phyloP scores from a whole-genome alignment of 2,888 invertebrate genomes.

The Octonoba sinensis region DNA sequence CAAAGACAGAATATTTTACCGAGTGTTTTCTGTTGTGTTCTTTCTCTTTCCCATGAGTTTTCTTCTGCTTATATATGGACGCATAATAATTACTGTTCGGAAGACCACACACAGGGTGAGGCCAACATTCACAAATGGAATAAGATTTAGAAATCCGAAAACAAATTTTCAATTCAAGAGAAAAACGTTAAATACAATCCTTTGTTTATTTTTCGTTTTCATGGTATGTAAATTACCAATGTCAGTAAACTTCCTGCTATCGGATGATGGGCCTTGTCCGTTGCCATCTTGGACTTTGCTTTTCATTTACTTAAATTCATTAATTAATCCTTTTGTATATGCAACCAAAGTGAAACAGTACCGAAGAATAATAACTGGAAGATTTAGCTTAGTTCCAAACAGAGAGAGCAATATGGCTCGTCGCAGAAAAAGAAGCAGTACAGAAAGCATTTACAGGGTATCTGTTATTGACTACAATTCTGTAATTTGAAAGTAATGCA shows the following conservation, averaged over 20 bases:
- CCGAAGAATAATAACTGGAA: slow-evolving; percentile 30
- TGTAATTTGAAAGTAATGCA: slow-evolving; percentile 9
- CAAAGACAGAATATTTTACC: slow-evolving; percentile 58
- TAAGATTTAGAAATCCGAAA: too few relatives aligned
- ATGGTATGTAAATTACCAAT: slow-evolving; percentile 68
- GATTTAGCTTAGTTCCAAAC: slow-evolving; percentile 6
- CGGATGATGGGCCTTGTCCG: slow-evolving; percentile 19
- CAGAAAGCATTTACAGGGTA: slow-evolving; percentile 15
- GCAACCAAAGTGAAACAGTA: slow-evolving; percentile 68
- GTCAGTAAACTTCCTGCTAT: slow-evolving; percentile 38
- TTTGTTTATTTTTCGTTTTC: slow-evolving; percentile 68
- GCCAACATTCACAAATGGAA: slow-evolving; percentile 51
- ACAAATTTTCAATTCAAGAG: slow-evolving; percentile 67
- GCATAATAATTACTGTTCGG: slow-evolving; percentile 68
- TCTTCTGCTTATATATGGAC: slow-evolving; percentile 67
- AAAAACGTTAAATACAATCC: slow-evolving; percentile 69
- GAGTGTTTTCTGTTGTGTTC: slow-evolving; percentile 52
- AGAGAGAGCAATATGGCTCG: neutral
- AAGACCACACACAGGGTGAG: slow-evolving; percentile 65
- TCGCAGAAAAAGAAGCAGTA: neutral
- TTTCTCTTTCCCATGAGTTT: slow-evolving; percentile 68
- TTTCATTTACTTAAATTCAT: slow-evolving; percentile 68
- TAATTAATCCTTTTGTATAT: slow-evolving; percentile 69
- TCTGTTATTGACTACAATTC: slow-evolving; percentile 17
- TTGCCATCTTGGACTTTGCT: slow-evolving; percentile 65